A percentile compares a stretch with the other conserved stretches of the same genome.
Conservation (phyloP, 2,888 invertebrate species). For the Campopleginae sp. region DNA sequence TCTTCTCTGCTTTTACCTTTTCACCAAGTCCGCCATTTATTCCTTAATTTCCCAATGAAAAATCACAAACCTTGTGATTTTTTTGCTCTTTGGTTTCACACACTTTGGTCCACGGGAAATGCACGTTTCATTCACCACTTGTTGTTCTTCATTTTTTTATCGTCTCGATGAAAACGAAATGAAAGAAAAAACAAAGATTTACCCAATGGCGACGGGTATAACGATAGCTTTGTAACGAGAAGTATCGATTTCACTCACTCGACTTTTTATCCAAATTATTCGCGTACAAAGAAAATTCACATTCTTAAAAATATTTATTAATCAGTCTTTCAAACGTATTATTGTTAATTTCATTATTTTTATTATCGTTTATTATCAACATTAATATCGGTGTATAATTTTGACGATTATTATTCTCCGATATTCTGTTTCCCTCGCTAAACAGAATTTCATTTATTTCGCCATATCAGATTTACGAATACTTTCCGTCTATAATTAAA, state of each 20-base stretch:
- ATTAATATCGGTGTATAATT: not conserved
- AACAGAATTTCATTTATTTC: conserved; percentile 33
- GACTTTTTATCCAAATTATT: conserved; percentile 13
- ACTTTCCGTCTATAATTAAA: conserved; percentile 61
- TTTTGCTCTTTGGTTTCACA: conserved; percentile 29
- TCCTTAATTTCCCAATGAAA: not conserved
- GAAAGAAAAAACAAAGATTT: not conserved
- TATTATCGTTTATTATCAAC: conserved; percentile 27
- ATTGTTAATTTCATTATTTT: conserved; percentile 53
- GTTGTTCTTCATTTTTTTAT: not conserved
- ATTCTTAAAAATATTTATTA: conserved; percentile 61
- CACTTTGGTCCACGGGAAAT: conserved; percentile 34
- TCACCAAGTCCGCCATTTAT: not conserved
- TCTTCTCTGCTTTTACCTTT: not conserved
- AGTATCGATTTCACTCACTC: not conserved
- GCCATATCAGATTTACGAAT: conserved; percentile 2
- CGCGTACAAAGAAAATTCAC: conserved; percentile 15
- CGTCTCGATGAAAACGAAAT: not conserved
- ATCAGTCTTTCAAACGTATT: conserved; percentile 68
- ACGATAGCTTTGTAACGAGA: not conserved
- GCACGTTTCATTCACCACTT: not conserved
- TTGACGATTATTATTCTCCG: conserved; percentile 12
- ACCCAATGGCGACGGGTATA: not conserved
- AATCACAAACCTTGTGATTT: not conserved
- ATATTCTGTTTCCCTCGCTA: conserved; percentile 32